Evolutionary conservation across 2,797 vertebrate genomes (phyloP).

Genomic region (Hephaestus fuliginosus): DNA sequence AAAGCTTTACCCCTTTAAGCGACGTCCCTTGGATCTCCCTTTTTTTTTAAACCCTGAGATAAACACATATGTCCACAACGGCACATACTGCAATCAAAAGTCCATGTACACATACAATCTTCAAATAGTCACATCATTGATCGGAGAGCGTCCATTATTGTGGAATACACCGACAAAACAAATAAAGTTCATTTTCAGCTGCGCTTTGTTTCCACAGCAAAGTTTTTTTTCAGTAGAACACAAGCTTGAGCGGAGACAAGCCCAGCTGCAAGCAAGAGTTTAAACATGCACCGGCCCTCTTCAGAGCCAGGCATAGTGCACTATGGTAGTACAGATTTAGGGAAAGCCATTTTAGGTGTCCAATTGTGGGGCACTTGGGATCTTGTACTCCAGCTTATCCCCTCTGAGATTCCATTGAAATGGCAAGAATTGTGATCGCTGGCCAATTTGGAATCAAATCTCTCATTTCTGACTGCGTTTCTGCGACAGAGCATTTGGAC

Average conservation of each 20-base stretch:
- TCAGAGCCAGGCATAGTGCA: constrained; percentile 51
- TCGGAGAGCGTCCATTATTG: constrained; percentile 45
- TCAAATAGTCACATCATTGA: constrained; percentile 70
- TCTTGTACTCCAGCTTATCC: constrained; percentile 12
- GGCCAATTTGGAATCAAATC: constrained; percentile 42
- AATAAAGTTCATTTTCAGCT: constrained; percentile 42
- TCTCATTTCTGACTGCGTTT: constrained; percentile 36
- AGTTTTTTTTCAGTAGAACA: constrained; percentile 46
- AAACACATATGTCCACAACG: constrained; percentile 82
- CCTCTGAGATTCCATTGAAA: constrained; percentile 37
- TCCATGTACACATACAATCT: constrained; percentile 80
- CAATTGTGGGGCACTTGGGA: constrained; percentile 24
- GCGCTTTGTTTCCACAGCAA: constrained; percentile 47
- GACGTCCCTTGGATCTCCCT: constrained; percentile 53
- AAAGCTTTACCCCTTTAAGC: constrained; percentile 50
- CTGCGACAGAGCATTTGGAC: constrained; percentile 14
- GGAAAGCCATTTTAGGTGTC: constrained; percentile 60
- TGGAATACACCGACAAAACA: constrained; percentile 55
- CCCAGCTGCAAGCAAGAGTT: constrained; percentile 39
- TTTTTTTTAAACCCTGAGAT: constrained; percentile 93
- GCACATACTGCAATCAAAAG: constrained; percentile 78
- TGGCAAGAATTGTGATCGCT: constrained; percentile 42
- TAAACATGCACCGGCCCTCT: constrained; percentile 22
- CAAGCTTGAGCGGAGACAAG: constrained; percentile 35
- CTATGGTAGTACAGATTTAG: constrained; percentile 26